phyloP scores from a whole-genome alignment of 2,888 invertebrate genomes.

The Mechanitis messenoides region DNA sequence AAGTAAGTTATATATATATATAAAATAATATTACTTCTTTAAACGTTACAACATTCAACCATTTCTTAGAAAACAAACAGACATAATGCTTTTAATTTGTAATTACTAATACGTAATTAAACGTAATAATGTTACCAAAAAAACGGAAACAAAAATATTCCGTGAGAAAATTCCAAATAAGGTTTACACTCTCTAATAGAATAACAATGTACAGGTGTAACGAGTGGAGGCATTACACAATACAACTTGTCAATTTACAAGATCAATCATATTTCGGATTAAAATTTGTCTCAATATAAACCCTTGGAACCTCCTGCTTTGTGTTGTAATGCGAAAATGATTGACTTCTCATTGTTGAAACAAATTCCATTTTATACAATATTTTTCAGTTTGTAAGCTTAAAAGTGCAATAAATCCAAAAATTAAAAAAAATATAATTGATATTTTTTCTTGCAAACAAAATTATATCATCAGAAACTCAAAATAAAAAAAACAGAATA shows the following conservation, averaged over 20 bases:
- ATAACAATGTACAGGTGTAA: conserved; percentile 31
- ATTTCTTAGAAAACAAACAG: too few species aligned
- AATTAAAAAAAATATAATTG: neutral
- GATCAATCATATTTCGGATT: conserved; percentile 53
- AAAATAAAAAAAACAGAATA: too few species aligned
- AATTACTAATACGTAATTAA: too few species aligned
- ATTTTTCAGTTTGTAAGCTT: conserved; percentile 39
- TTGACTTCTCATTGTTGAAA: conserved; percentile 54
- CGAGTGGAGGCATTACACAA: conserved; percentile 16
- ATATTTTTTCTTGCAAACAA: too few species aligned
- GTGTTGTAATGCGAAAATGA: conserved; percentile 50
- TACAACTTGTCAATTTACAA: conserved; percentile 32
- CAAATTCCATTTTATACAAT: conserved; percentile 60
- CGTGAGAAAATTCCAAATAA: too few species aligned
- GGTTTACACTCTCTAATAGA: neutral
- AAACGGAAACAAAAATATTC: too few species aligned
- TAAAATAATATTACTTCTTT: too few species aligned
- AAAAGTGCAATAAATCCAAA: conserved; percentile 30
- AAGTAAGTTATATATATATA: too few species aligned
- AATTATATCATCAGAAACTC: too few species aligned
- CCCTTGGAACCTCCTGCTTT: conserved; percentile 22
- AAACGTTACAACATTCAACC: too few species aligned
- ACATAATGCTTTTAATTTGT: too few species aligned
- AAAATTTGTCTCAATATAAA: conserved; percentile 48
- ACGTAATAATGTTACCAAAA: too few species aligned